A percentile compares a stretch with the other conserved stretches of the same genome.
Conservation (phyloP, 2,888 invertebrate genomes). For the Protophormia terraenovae region DNA sequence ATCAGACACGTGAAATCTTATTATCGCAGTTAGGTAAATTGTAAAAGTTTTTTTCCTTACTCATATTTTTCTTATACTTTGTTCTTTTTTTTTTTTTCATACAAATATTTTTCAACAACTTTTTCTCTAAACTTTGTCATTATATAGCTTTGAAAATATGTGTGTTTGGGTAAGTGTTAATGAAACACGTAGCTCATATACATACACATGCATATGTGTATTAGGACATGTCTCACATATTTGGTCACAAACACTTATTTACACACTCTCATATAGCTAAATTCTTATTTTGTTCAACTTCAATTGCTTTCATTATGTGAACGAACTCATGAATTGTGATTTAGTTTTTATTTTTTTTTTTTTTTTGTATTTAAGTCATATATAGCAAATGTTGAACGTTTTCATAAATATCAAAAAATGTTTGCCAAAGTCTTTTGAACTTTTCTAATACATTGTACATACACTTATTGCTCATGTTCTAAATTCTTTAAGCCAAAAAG, state of each 20-base stretch:
- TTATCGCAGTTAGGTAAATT: conserved; percentile 61
- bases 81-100: background rate
- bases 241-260: background rate
- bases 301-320: conserved; percentile 50
- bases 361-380: background rate
- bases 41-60: conserved; percentile 50
- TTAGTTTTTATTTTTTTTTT: background rate
- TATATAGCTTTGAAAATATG: background rate
- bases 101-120: conserved; percentile 32
- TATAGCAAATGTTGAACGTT: conserved; percentile 6
- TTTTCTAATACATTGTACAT: background rate
- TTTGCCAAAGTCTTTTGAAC: conserved; percentile 29
- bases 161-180: conserved; percentile 20
- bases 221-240: background rate
- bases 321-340: conserved; percentile 48
- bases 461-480: background rate
- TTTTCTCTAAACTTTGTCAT: conserved; percentile 49
- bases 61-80: background rate
- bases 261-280: conserved; percentile 2
- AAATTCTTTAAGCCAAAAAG: conserved; percentile 46
- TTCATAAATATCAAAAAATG: conserved; percentile 33
- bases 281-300: conserved; percentile 52
- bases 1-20: conserved; percentile 68
- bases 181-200: conserved; percentile 38
- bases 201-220: background rate